phyloP scores from a whole-genome alignment of 2,888 invertebrate species.

The Drosophila peninsularis region DNA sequence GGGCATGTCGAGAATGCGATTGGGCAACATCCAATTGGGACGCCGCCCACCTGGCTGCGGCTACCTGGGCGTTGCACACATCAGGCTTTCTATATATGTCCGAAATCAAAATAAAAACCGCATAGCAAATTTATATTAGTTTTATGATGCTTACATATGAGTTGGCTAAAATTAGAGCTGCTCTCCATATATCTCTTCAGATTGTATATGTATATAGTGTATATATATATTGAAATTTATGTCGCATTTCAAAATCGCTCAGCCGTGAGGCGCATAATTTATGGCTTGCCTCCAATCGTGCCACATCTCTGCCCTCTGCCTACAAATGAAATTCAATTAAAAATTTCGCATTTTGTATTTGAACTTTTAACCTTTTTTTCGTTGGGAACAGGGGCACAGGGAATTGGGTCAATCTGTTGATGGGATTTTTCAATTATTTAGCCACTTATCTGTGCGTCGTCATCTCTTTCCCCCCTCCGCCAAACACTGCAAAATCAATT shows the following conservation, averaged over 20 bases:
- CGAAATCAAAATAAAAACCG: slow-evolving; percentile 5
- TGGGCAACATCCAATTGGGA: slow-evolving; percentile 33
- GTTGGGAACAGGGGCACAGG: slow-evolving; percentile 4
- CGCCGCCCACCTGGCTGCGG: slow-evolving; percentile 49
- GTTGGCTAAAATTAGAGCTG: slow-evolving; percentile 41
- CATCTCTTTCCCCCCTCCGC: slow-evolving; percentile 47
- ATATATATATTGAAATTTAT: slow-evolving; percentile 13
- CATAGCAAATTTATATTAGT: slow-evolving; percentile 58
- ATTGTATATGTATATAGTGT: not conserved
- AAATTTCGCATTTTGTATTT: slow-evolving; percentile 53
- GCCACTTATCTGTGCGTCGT: slow-evolving; percentile 62
- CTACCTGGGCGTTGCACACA: slow-evolving; percentile 13
- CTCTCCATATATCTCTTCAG: not conserved
- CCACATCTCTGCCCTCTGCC: not conserved
- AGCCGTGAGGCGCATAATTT: slow-evolving; percentile 34
- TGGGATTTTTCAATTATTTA: slow-evolving; percentile 62
- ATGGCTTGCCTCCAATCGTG: slow-evolving; percentile 13
- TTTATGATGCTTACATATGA: slow-evolving; percentile 26
- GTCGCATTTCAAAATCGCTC: slow-evolving; percentile 51
- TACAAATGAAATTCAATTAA: slow-evolving; percentile 56
- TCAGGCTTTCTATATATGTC: not conserved
- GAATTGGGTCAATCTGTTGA: slow-evolving; percentile 69
- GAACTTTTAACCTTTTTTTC: slow-evolving; percentile 66
- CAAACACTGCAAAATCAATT: slow-evolving; percentile 69
- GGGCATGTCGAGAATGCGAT: slow-evolving; percentile 25